These are phyloP conservation scores for Cyprinodon tularosa DNA, from an alignment of 2,113 vertebrate genomes.

Conservation along the genomic window DNA sequence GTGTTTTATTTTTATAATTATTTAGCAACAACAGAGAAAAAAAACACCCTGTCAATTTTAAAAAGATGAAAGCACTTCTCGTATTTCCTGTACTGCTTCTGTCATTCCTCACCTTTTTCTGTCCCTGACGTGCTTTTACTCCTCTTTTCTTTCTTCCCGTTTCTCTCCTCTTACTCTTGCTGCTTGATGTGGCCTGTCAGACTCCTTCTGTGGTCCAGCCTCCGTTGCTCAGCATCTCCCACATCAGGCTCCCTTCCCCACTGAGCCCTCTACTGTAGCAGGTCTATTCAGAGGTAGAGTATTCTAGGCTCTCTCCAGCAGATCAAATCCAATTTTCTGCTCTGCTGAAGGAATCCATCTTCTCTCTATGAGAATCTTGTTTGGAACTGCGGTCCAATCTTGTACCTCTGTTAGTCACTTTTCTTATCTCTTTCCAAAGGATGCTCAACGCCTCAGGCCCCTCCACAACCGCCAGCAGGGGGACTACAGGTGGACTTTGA, in stretches of 20 bases:
- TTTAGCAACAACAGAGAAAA: conserved; percentile 15
- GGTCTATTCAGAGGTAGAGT: conserved; percentile 92
- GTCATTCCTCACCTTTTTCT: conserved; percentile 49
- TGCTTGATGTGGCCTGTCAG: conserved; percentile 81
- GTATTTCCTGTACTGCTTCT: conserved; percentile 48
- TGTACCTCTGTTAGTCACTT: conserved; percentile 17
- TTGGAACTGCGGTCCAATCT: not conserved
- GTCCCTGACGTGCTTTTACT: conserved; percentile 57
- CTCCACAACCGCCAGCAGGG: conserved; percentile 85
- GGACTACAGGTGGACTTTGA: conserved; percentile 98
- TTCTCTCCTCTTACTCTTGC: conserved; percentile 38
- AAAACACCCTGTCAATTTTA: not conserved
- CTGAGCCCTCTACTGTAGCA: conserved; percentile 89
- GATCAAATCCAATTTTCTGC: conserved; percentile 9
- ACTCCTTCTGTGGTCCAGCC: conserved; percentile 91
- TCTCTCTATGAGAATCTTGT: not conserved
- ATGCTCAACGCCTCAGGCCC: conserved; percentile 88
- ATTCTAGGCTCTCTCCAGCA: conserved; percentile 46
- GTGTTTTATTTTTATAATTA: conserved; percentile 6
- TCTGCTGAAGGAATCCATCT: conserved; percentile 12
- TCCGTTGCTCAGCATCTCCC: conserved; percentile 83
- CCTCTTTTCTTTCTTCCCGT: conserved; percentile 20
- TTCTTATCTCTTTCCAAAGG: conserved; percentile 74
- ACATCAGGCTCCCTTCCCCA: conserved; percentile 86
- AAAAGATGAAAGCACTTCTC: conserved; percentile 18